phyloP scores from a whole-genome alignment of 2,113 vertebrate species.

The Corapipo altera region DNA sequence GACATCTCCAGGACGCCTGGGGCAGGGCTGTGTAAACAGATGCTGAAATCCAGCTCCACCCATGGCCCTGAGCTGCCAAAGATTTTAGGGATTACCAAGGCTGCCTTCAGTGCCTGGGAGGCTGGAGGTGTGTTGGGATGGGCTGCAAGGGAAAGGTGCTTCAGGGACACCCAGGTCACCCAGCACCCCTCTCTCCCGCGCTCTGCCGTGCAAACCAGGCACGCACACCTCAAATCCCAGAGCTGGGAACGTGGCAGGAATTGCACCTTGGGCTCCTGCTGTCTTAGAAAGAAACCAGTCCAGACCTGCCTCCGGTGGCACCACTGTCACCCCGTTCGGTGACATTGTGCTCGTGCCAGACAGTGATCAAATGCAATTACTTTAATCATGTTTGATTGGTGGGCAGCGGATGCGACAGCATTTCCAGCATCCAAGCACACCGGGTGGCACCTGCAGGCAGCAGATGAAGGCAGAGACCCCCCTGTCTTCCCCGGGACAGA shows the following conservation, averaged over 20 bases:
- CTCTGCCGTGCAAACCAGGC: neutral
- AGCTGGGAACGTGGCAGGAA: neutral
- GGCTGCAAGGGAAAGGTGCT: neutral
- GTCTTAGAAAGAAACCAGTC: neutral
- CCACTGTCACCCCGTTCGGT: neutral
- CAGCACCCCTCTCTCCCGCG: neutral
- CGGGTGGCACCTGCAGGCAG: neutral
- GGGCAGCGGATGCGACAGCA: neutral
- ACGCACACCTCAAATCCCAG: rapidly evolving
- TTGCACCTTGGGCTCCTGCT: neutral
- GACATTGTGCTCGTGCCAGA: neutral
- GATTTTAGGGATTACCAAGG: neutral
- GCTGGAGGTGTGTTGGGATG: neutral
- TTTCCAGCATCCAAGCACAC: neutral
- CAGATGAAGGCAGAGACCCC: neutral
- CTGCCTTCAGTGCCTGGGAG: neutral
- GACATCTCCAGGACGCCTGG: neutral
- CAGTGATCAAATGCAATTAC: neutral
- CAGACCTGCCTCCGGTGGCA: neutral
- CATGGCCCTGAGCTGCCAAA: neutral
- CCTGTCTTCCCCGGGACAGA: neutral
- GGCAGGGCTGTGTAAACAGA: neutral
- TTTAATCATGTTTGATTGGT: neutral
- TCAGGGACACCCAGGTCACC: neutral
- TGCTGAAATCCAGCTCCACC: neutral